Evolutionary conservation across 2,113 vertebrate species (phyloP).

Genomic region (Nematolebias whitei): DNA sequence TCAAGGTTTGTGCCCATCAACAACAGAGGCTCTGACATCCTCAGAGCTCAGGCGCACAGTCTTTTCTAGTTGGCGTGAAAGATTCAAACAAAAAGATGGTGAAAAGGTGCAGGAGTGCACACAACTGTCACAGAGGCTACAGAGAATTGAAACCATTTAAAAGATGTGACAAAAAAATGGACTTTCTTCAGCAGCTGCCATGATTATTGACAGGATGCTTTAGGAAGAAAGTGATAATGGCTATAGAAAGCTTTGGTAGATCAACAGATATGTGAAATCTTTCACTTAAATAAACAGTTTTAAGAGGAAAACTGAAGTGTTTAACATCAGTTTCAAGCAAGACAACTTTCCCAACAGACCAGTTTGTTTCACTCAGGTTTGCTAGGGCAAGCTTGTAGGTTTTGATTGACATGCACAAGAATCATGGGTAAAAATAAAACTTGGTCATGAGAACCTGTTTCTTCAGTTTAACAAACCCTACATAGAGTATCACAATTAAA

Average conservation of each 20-base stretch:
- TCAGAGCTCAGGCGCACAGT: constrained; percentile 18
- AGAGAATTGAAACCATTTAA: neutral
- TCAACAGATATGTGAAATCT: neutral
- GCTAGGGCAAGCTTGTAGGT: too few species aligned
- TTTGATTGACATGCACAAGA: too few species aligned
- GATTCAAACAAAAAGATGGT: constrained; percentile 14
- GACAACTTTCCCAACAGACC: too few species aligned
- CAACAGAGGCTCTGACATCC: constrained; percentile 42
- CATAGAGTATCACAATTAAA: too few species aligned
- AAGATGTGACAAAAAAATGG: neutral
- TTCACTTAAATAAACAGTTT: neutral
- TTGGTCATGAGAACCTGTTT: too few species aligned
- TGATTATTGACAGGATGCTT: neutral
- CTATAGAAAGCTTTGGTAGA: neutral
- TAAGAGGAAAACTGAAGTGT: neutral
- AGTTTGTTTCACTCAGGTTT: too few species aligned
- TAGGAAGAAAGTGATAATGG: neutral
- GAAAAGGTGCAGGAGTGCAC: constrained; percentile 12
- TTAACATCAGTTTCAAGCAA: neutral
- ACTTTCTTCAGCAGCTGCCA: neutral
- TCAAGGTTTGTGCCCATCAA: constrained; percentile 61
- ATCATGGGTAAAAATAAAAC: too few species aligned
- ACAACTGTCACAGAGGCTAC: constrained; percentile 9
- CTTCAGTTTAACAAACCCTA: too few species aligned
- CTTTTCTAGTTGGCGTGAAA: constrained; percentile 26